Evolutionary conservation across 1,140 invertebrate species (phyloP).

Genomic region (Atta cephalotes): DNA sequence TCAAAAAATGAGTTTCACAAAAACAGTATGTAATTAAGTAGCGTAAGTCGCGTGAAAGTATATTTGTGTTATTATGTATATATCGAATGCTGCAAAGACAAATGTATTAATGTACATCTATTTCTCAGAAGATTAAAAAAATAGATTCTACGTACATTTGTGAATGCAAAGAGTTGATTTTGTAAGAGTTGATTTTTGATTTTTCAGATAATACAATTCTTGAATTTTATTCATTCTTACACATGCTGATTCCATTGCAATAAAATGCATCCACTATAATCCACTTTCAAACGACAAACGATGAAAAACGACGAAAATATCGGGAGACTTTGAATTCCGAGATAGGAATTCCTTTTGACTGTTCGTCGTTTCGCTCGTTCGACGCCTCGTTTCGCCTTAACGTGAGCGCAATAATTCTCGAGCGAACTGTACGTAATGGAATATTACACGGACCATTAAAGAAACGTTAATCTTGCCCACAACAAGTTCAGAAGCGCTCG

Average conservation of each 20-base stretch:
- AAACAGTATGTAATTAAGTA: background rate
- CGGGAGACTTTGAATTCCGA: background rate
- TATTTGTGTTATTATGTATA: background rate
- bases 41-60: background rate
- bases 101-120: background rate
- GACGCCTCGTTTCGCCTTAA: background rate
- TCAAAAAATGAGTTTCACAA: background rate
- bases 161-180: background rate
- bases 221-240: background rate
- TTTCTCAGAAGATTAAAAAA: background rate
- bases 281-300: background rate
- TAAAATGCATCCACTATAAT: background rate
- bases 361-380: slow-evolving; percentile 37
- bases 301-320: background rate
- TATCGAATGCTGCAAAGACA: background rate
- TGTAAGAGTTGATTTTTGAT: background rate
- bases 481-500: slow-evolving; percentile 83
- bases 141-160: background rate
- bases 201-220: background rate
- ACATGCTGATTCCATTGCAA: background rate
- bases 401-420: slow-evolving; percentile 75
- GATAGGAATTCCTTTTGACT: slow-evolving; percentile 43
- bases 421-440: slow-evolving; percentile 82
- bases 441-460: slow-evolving; percentile 86
- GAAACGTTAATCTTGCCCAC: slow-evolving; percentile 86